Conservation (phyloP, 2,113 vertebrate species). For the Platysternon megacephalum region DNA sequence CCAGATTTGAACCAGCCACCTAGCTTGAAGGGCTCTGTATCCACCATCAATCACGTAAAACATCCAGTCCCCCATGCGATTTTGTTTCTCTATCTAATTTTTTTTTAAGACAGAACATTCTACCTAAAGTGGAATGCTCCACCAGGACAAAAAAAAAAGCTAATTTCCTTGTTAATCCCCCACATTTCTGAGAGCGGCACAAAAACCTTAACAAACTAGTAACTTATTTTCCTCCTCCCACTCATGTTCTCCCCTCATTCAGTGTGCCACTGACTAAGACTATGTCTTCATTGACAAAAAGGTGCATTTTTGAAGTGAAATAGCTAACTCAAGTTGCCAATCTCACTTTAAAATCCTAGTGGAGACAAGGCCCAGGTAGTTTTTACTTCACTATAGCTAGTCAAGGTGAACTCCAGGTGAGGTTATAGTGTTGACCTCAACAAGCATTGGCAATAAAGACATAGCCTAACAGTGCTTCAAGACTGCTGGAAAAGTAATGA, state of each 20-base stretch:
- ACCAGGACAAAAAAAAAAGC: not conserved
- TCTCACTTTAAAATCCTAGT: not conserved
- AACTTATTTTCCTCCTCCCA: not conserved
- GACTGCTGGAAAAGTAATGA: not conserved
- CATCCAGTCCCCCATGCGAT: not conserved
- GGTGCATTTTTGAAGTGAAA: not conserved
- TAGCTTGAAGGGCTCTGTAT: conserved; percentile 9
- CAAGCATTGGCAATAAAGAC: not conserved
- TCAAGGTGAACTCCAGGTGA: not conserved
- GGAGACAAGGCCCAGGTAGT: not conserved
- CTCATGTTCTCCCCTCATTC: not conserved
- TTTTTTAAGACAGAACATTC: not conserved
- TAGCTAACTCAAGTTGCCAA: not conserved
- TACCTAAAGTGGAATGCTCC: not conserved
- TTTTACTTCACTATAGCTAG: not conserved
- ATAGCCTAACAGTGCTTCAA: not conserved
- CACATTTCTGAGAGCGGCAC: not conserved
- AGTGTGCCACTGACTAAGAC: not conserved
- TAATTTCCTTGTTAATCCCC: not conserved
- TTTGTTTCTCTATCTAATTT: not conserved
- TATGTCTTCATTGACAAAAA: rapidly evolving
- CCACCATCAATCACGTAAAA: not conserved
- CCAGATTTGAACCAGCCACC: not conserved
- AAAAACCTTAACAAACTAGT: not conserved
- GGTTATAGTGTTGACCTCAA: not conserved